Evolutionary conservation across 2,113 vertebrate genomes (phyloP), one percentile per base, ranked within the genome.

Genomic region (Tachysurus vachellii): DNA sequence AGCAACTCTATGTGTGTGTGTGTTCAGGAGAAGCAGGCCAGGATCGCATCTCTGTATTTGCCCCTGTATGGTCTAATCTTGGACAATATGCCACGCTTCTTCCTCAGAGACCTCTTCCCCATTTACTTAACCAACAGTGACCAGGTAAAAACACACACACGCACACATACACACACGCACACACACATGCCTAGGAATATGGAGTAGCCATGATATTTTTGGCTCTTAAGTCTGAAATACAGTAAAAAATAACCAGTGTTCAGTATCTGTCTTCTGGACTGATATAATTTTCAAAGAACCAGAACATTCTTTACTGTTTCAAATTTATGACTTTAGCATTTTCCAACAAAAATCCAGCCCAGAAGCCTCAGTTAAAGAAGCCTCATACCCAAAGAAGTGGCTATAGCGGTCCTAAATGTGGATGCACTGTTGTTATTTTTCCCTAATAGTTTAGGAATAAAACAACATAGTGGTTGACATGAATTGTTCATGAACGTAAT

Each of bases 31-130:
- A 98, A 97, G 87, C 97, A 99, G 89, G 97, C 97, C 5, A 96
- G 96, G 91, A 98, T 99, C 85, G 98, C 98, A 4, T 97, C 97
- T 75, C 92, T 99, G 10, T 99, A 99, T 90, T 96, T 99, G 94
- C 98, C 98, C 0, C 95, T 99, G 16, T 99, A 99, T 50, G 98
- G 98, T 59, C 96, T 99, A 92, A 97, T 99, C 88, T 95, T 99
- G 92, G 98, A 99, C 95, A 99, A 99, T 89, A 97, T 99, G 97
- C 97, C 97, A 21, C 96, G 98, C 76, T 99, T 99, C 91, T 99
- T 98, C 91, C 96, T 99, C 94, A 97, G 98, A 92, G 98, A 99
- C 86, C 92, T 98, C 42, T 99, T 98, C 90, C 97, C 97, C 89
- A 96, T 98, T 91, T 98, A 96, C 81, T 90, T 97, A 89, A 97